These are phyloP conservation scores for Temnothorax longispinosus DNA, from an alignment of 1,140 invertebrate species.

Conservation along the genomic window DNA sequence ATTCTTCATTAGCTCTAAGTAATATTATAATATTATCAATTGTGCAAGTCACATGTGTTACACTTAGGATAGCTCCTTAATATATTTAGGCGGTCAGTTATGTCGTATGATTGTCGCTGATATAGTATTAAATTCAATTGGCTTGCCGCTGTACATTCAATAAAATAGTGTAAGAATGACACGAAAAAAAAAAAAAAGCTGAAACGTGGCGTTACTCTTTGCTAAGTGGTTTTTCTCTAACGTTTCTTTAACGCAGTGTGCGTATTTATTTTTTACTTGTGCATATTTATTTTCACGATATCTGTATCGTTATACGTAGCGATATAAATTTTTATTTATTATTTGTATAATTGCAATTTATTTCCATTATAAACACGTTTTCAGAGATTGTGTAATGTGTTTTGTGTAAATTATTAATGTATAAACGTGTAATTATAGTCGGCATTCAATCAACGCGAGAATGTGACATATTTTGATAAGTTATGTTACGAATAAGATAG, in stretches of 20 bases:
- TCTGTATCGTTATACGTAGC: background rate
- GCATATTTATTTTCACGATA: constrained; percentile 1
- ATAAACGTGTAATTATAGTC: background rate
- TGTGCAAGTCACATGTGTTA: constrained; percentile 10
- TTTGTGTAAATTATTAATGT: background rate
- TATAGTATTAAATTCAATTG: constrained; percentile 42
- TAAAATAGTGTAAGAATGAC: constrained; percentile 34
- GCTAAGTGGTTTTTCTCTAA: background rate
- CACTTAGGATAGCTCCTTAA: constrained; percentile 42
- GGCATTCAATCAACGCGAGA: background rate
- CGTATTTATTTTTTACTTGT: constrained; percentile 12
- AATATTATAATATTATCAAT: background rate
- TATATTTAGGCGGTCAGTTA: constrained; percentile 26
- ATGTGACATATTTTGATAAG: background rate
- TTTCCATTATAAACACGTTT: background rate
- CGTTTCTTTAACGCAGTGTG: background rate
- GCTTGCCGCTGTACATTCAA: constrained; percentile 29
- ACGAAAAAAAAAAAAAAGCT: background rate
- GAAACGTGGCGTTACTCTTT: constrained; percentile 6
- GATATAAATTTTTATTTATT: constrained; percentile 8
- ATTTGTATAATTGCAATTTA: constrained; percentile 3
- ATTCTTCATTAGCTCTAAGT: constrained; percentile 15
- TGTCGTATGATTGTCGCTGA: constrained; percentile 4
- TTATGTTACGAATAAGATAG: background rate
- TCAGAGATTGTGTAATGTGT: background rate